Evolutionary conservation across 1,140 invertebrate species (phyloP).

Genomic region (Leptinotarsa texana): DNA sequence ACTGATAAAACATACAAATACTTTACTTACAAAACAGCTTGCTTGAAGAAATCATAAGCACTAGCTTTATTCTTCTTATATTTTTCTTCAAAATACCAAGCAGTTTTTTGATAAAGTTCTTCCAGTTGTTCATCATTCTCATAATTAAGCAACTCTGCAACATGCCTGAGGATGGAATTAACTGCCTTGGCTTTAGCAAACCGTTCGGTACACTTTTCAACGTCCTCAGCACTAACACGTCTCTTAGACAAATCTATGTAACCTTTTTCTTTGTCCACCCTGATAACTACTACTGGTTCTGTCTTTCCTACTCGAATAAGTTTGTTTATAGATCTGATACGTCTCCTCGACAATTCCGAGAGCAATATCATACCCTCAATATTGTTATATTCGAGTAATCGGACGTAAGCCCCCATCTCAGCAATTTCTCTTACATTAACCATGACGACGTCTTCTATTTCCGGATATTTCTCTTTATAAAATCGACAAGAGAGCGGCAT

Average conservation of each 20-base stretch:
- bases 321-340: constrained; percentile 99
- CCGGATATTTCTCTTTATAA: constrained; percentile 97
- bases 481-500: constrained; percentile 97
- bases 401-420: constrained; percentile 99
- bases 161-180: constrained; percentile 96
- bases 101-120: constrained; percentile 95
- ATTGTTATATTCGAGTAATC: constrained; percentile 97
- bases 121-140: constrained; percentile 91
- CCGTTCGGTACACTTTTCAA: constrained; percentile 96
- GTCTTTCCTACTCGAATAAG: constrained; percentile 97
- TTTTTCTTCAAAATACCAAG: constrained; percentile 98
- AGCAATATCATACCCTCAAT: constrained; percentile 97
- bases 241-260: constrained; percentile 99
- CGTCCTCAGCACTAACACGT: constrained; percentile 96
- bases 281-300: constrained; percentile 98
- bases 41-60: constrained; percentile 98
- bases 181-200: constrained; percentile 99
- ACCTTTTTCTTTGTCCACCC: constrained; percentile 99
- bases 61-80: constrained; percentile 91
- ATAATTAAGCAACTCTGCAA: constrained; percentile 92
- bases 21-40: constrained; percentile 87
- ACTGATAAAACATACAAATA: neutral
- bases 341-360: constrained; percentile 95
- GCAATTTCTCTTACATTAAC: constrained; percentile 98
- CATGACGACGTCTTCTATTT: constrained; percentile 99